Conservation (phyloP, 1,140 invertebrate genomes). For the Polypedilum vanderplanki region DNA sequence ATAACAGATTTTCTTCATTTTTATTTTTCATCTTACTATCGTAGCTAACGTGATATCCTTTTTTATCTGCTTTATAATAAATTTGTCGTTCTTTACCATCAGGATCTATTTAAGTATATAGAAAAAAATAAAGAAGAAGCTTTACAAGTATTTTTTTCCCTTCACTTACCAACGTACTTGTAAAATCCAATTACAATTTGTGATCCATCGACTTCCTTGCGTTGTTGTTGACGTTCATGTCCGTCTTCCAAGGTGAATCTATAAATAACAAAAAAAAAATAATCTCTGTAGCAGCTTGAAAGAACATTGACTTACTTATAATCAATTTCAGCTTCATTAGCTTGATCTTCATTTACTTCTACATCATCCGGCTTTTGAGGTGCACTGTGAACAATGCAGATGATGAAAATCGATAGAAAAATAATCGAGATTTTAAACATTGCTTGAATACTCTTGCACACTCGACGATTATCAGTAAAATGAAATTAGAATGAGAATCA, state of each 20-base stretch:
- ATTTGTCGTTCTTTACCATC: background rate
- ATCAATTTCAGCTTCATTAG: conserved; percentile 9
- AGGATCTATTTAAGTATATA: background rate
- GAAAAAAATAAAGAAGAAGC: background rate
- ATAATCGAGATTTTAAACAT: background rate
- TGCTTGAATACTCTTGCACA: background rate
- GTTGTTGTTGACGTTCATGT: background rate
- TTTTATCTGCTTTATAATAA: conserved; percentile 24
- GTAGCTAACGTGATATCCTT: conserved; percentile 23
- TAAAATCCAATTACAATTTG: conserved; percentile 21
- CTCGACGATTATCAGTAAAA: background rate
- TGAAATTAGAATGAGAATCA: background rate
- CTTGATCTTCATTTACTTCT: background rate
- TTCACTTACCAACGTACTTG: conserved; percentile 2
- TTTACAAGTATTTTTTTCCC: background rate
- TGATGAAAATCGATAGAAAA: background rate
- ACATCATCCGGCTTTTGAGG: background rate
- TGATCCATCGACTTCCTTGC: conserved; percentile 1
- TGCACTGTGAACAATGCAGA: background rate
- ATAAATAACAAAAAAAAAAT: background rate
- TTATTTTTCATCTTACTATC: background rate
- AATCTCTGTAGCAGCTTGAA: background rate
- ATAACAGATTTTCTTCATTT: background rate
- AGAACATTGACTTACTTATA: conserved; percentile 6
- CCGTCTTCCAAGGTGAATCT: conserved; percentile 8